phyloP scores from a whole-genome alignment of 2,113 vertebrate genomes.

The Cryptoleucopteryx plumbea region DNA sequence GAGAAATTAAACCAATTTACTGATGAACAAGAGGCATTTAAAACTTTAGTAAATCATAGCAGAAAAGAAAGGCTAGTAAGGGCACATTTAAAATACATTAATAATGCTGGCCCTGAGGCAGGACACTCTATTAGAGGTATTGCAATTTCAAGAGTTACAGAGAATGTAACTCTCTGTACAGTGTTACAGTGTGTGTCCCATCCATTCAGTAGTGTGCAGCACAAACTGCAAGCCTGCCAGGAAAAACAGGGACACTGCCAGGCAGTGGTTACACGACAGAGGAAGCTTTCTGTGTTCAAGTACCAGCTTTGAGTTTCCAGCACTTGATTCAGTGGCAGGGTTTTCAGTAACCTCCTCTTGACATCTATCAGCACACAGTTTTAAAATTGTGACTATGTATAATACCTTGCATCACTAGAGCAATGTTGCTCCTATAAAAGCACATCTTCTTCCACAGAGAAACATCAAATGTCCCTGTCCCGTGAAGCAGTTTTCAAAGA shows the following conservation, averaged over 20 bases:
- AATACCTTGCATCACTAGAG: neutral
- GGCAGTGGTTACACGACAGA: neutral
- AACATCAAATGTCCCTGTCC: neutral
- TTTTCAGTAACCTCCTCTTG: neutral
- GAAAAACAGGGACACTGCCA: neutral
- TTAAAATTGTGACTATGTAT: neutral
- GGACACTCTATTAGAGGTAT: neutral
- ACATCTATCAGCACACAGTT: neutral
- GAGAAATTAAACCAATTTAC: neutral
- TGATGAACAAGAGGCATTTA: neutral
- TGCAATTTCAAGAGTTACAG: neutral
- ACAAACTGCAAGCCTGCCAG: neutral
- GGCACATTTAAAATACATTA: neutral
- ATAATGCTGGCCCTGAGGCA: neutral
- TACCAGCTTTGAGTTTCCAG: neutral
- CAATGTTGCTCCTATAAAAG: neutral
- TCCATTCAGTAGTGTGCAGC: neutral
- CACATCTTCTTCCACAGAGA: neutral
- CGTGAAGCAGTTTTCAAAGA: neutral
- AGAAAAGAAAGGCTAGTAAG: neutral
- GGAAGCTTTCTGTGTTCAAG: neutral
- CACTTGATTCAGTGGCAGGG: neutral
- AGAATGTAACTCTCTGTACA: no score
- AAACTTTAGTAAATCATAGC: neutral
- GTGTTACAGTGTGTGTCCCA: neutral